These are phyloP conservation scores for Lagorchestes hirsutus DNA, from an alignment of 2,797 vertebrate genomes.

Conservation along the genomic window DNA sequence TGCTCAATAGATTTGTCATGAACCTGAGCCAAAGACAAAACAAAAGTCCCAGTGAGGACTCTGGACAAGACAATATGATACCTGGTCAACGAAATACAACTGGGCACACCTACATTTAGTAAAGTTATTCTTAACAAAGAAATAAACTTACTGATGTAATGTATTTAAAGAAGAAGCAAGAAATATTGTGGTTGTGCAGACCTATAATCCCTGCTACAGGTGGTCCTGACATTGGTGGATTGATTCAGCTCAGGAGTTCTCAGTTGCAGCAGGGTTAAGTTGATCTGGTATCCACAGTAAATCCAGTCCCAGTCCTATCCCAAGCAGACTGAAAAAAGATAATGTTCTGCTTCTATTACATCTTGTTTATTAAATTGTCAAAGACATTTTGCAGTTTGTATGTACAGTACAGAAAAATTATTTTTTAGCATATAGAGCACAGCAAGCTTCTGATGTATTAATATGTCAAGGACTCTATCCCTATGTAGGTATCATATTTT, in stretches of 20 bases:
- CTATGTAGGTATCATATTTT: neutral
- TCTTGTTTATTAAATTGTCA: neutral
- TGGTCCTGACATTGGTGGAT: neutral
- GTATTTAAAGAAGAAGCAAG: neutral
- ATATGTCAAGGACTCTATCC: neutral
- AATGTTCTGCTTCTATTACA: neutral
- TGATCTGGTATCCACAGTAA: neutral
- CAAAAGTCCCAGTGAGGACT: neutral
- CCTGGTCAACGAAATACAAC: neutral
- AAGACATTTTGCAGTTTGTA: neutral
- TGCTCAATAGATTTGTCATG: neutral
- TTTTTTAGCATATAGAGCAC: neutral
- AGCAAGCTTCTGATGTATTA: too few species aligned
- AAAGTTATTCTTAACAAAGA: neutral
- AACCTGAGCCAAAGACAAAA: neutral
- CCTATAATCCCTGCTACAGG: neutral
- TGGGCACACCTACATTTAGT: neutral
- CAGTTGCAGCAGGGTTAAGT: neutral
- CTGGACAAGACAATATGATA: neutral
- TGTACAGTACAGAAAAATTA: neutral
- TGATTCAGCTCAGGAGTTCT: neutral
- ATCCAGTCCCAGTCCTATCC: neutral
- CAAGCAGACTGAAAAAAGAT: neutral
- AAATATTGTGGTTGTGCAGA: neutral
- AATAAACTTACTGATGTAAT: neutral